A percentile compares a stretch with the other conserved stretches of the same genome.
phyloP scores from a whole-genome alignment of 2,888 invertebrate genomes.

The Punctoribates punctum region DNA sequence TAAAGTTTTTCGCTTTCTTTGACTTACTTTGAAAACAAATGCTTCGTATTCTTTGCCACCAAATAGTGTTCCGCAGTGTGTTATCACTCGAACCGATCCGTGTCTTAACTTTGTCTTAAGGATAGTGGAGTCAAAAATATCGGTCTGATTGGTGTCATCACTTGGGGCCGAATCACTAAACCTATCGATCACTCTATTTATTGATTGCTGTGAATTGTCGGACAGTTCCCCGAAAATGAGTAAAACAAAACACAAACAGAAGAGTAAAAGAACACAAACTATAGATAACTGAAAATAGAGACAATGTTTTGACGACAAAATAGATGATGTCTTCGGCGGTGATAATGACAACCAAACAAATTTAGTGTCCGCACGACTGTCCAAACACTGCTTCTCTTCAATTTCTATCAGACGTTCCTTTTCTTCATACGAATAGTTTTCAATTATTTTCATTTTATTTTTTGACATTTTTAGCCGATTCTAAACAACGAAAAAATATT shows the following conservation, averaged over 20 bases:
- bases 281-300: slow-evolving; percentile 16
- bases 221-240: neutral
- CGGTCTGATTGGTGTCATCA: slow-evolving; percentile 27
- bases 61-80: slow-evolving; percentile 46
- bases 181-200: slow-evolving; percentile 13
- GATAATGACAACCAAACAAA: slow-evolving; percentile 26
- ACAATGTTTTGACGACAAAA: slow-evolving; percentile 1
- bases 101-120: slow-evolving; percentile 35
- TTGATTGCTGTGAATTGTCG: slow-evolving; percentile 1
- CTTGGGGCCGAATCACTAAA: neutral
- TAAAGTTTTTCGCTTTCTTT: neutral
- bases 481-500: neutral
- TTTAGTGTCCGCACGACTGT: neutral
- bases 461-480: neutral
- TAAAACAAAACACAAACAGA: slow-evolving; percentile 1
- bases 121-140: slow-evolving; percentile 7
- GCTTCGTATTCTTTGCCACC: slow-evolving; percentile 47
- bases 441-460: slow-evolving; percentile 1
- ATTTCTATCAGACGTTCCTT: neutral
- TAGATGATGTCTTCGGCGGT: neutral
- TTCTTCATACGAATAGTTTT: slow-evolving; percentile 15
- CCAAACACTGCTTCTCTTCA: slow-evolving; percentile 1
- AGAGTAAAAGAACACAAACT: slow-evolving; percentile 12
- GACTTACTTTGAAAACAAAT: slow-evolving; percentile 47
- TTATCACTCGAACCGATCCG: slow-evolving; percentile 46